phyloP scores from a whole-genome alignment of 2,888 invertebrate species.

The Dilophus febrilis region DNA sequence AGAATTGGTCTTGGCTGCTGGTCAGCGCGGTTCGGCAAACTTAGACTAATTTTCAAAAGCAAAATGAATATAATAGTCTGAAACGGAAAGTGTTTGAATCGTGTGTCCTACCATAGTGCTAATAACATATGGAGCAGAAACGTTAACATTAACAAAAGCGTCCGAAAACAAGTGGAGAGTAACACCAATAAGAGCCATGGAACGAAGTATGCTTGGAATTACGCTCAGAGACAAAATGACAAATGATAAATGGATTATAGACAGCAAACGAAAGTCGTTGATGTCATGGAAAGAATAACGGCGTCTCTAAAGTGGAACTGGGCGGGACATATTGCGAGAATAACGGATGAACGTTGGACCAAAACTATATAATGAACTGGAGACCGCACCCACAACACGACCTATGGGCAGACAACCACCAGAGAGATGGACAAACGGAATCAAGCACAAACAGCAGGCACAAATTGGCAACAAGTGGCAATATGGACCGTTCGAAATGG shows the following conservation, averaged over 20 bases:
- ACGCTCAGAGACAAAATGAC: constrained; percentile 10
- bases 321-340: background rate
- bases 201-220: too few species aligned
- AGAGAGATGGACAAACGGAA: too few species aligned
- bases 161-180: constrained; percentile 8
- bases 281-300: constrained; percentile 7
- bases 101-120: constrained; percentile 10
- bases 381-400: background rate
- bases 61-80: background rate
- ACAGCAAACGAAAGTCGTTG: constrained; percentile 4
- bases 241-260: constrained; percentile 7
- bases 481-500: too few species aligned
- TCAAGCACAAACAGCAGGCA: too few species aligned
- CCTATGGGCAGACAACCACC: background rate
- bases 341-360: background rate
- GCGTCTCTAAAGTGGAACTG: too few species aligned
- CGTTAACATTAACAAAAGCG: constrained; percentile 9
- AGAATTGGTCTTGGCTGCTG: constrained; percentile 9
- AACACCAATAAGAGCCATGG: constrained; percentile 8
- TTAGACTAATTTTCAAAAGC: constrained; percentile 6
- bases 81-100: constrained; percentile 7
- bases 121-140: constrained; percentile 11
- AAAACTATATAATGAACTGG: background rate
- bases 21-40: constrained; percentile 12
- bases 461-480: too few species aligned